A percentile compares a stretch with the other conserved stretches of the same genome.
Evolutionary conservation across 2,888 invertebrate genomes (phyloP).

Genomic region (Xestia sexstrigata): DNA sequence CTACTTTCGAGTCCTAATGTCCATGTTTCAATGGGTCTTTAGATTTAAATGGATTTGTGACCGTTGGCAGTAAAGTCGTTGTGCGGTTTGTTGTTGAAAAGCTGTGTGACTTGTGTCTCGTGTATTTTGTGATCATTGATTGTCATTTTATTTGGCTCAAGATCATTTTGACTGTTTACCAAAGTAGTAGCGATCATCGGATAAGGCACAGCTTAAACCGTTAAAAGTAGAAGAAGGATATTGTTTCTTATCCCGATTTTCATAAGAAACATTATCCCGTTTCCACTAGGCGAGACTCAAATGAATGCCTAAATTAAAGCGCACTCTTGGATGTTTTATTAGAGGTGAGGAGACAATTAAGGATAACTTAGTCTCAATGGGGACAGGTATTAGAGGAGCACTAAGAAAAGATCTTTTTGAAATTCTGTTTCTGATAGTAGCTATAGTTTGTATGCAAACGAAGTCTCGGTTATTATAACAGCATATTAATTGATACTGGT

Average conservation of each 20-base stretch:
- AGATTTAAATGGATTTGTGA: conserved; percentile 19
- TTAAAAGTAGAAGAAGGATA: background rate
- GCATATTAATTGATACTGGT: conserved; percentile 4
- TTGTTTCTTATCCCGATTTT: background rate
- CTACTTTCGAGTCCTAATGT: conserved; percentile 48
- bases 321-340: background rate
- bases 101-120: background rate
- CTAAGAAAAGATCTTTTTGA: background rate
- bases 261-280: background rate
- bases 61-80: background rate
- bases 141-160: background rate
- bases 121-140: background rate
- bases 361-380: background rate
- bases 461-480: background rate
- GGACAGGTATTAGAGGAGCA: background rate
- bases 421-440: background rate
- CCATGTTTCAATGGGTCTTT: conserved; percentile 28
- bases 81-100: background rate
- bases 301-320: background rate
- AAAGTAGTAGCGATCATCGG: background rate
- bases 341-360: background rate
- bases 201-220: background rate
- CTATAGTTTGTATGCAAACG: too few species aligned
- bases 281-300: background rate
- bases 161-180: background rate